Evolutionary conservation across 2,113 vertebrate species (phyloP), one percentile per base, ranked within the genome.

Genomic region (Brachyistius frenatus): DNA sequence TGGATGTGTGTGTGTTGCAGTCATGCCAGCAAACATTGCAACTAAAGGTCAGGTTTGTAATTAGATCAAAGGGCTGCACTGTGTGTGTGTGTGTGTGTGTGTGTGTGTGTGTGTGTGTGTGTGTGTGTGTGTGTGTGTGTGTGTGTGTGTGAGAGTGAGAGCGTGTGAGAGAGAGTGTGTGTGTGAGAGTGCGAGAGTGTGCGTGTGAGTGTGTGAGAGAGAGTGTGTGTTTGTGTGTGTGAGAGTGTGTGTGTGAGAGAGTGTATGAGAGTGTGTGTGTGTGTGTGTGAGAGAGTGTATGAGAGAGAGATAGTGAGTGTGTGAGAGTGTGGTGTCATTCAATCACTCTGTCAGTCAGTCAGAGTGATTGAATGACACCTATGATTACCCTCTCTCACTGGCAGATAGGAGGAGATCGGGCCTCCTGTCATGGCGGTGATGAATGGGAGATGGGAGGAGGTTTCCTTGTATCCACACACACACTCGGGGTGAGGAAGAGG

Each of bases 1-100:
- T 60, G 5, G 23, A 31, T 44, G 31, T 50, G 39, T 65, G 62
- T 63, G 49, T 55, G 7, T 71, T 35, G 39, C 4, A 5, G 50
- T 58, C 73, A 39, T 75, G 65, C 65, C 55, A 58, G 65, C 39
- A 75, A 53, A 80, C 68, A 80, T 84, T 80, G 84, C 41, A 85
- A 70, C 78, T 66, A 80, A 90, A 91, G 90, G 83, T 83, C 85
- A 79, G 77, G 49, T 76, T 70, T 85, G 80, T 87, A 83, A 86
- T 83, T 73, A 72, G 70, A 88, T 89, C 73, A 88, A 88, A 84
- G 60, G 16, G 37, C 61, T 82, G 23, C 23, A 23, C 49, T 37
- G 53, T 41, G 32, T 66, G 54, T 73, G 53, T 66, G 31, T 35
- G 41, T 16, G 30, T n/a, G 39, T 52, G 30, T 49, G 31, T 15